phyloP scores from a whole-genome alignment of 2,797 vertebrate genomes.

The Notolabrus celidotus region DNA sequence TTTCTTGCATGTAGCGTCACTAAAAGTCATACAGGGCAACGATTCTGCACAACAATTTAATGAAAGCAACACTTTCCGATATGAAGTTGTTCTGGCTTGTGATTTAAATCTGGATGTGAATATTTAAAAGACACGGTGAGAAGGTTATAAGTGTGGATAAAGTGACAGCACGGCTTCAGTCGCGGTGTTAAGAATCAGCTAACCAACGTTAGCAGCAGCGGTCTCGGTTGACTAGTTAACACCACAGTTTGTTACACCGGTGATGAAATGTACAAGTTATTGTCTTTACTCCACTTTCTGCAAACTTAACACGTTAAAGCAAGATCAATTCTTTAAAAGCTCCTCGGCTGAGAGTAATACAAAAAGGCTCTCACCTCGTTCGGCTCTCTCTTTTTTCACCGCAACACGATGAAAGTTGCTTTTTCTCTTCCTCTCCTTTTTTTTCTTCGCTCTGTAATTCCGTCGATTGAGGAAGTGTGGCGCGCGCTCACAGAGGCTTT shows the following conservation, averaged over 20 bases:
- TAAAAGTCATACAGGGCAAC: conserved; percentile 3
- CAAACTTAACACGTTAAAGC: not conserved
- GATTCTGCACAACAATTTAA: conserved; percentile 15
- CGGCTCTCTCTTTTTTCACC: conserved; percentile 9
- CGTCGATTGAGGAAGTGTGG: conserved; percentile 85
- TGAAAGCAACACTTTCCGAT: not conserved
- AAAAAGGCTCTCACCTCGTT: conserved; percentile 65
- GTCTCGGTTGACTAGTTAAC: conserved; percentile 5
- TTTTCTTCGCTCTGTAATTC: conserved; percentile 71
- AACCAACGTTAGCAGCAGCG: conserved; percentile 11
- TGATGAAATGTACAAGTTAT: not conserved
- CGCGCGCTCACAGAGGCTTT: conserved; percentile 62
- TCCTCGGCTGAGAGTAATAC: not conserved
- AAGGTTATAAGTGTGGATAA: not conserved
- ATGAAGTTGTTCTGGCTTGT: not conserved
- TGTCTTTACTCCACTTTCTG: not conserved
- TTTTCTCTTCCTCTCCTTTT: conserved; percentile 53
- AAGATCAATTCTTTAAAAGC: too few relatives aligned
- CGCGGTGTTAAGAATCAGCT: not conserved
- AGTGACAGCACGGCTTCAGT: not conserved
- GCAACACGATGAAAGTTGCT: conserved; percentile 48
- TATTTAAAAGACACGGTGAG: not conserved
- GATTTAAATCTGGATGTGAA: not conserved
- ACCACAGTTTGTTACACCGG: conserved; percentile 16
- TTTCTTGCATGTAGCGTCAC: too few relatives aligned